Evolutionary conservation across 2,113 vertebrate species (phyloP).

Genomic region (Pseudorasbora parva): DNA sequence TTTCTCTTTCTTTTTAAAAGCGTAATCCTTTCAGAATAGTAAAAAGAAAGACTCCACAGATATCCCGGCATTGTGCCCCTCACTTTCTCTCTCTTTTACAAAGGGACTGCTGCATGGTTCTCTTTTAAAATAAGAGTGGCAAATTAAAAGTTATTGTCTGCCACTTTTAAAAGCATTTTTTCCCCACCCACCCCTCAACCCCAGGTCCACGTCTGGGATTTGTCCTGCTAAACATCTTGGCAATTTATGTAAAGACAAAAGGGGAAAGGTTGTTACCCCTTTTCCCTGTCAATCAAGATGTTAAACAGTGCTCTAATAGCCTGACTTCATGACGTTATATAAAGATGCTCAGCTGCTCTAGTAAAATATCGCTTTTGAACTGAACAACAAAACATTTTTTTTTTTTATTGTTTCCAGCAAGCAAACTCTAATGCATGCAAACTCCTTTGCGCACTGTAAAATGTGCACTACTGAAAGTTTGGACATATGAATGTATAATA

Average conservation of each 20-base stretch:
- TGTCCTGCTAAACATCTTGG: slow-evolving; percentile 23
- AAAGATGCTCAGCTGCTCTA: not conserved
- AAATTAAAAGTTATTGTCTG: slow-evolving; percentile 59
- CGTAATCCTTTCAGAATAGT: slow-evolving; percentile 58
- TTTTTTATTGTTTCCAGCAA: not conserved
- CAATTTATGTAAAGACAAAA: slow-evolving; percentile 27
- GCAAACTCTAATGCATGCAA: not conserved
- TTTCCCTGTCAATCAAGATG: slow-evolving; percentile 29
- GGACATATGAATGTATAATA: too few species aligned
- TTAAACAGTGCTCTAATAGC: slow-evolving; percentile 19
- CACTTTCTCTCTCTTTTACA: slow-evolving; percentile 44
- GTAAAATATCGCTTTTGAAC: not conserved
- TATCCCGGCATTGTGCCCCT: slow-evolving; percentile 44
- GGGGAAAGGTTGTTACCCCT: slow-evolving; percentile 15
- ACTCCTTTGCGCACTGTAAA: not conserved
- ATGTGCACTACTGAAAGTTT: not conserved
- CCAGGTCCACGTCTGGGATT: slow-evolving; percentile 14
- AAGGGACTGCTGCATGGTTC: slow-evolving; percentile 38
- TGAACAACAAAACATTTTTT: not conserved
- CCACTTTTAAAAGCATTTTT: slow-evolving; percentile 39
- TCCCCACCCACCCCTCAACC: not conserved
- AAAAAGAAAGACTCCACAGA: slow-evolving; percentile 50
- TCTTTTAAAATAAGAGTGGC: slow-evolving; percentile 42
- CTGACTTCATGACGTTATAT: slow-evolving; percentile 1
- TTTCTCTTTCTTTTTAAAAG: slow-evolving; percentile 50